phyloP scores from a whole-genome alignment of 2,888 invertebrate genomes.

The Folsomia manolachei region DNA sequence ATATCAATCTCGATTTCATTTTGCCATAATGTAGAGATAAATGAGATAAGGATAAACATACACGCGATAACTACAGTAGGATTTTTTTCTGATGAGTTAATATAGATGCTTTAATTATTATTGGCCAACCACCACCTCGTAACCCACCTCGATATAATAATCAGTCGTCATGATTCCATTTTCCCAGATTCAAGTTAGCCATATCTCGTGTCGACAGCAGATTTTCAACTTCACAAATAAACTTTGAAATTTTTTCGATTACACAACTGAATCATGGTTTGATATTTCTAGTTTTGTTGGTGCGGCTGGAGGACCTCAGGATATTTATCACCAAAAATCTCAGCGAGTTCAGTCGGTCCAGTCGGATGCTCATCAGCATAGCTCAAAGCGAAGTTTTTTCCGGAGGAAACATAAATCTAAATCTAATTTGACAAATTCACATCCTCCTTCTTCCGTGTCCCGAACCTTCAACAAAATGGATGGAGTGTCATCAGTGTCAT shows the following conservation, averaged over 20 bases:
- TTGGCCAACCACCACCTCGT: too few relatives aligned
- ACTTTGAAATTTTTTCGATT: neutral
- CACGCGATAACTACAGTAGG: too few relatives aligned
- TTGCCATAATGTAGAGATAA: too few relatives aligned
- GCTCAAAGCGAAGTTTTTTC: conserved; percentile 49
- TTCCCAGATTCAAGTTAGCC: too few relatives aligned
- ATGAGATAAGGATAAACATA: too few relatives aligned
- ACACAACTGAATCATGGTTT: neutral
- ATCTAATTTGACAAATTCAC: conserved; percentile 35
- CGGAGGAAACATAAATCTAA: conserved; percentile 50
- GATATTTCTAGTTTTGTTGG: conserved; percentile 10
- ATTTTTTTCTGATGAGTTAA: too few relatives aligned
- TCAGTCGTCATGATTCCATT: too few relatives aligned
- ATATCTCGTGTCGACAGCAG: too few relatives aligned
- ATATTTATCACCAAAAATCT: neutral
- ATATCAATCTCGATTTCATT: too few relatives aligned
- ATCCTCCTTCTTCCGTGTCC: conserved; percentile 24
- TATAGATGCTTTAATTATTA: too few relatives aligned
- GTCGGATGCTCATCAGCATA: conserved; percentile 45
- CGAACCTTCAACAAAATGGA: conserved; percentile 29
- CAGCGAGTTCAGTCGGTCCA: conserved; percentile 15
- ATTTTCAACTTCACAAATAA: neutral
- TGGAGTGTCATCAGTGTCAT: neutral
- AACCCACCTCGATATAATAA: too few relatives aligned
- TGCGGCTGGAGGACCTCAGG: neutral